Evolutionary conservation across 2,113 vertebrate genomes (phyloP), one percentile per base, ranked within the genome.

Genomic region (Nicator chloris): DNA sequence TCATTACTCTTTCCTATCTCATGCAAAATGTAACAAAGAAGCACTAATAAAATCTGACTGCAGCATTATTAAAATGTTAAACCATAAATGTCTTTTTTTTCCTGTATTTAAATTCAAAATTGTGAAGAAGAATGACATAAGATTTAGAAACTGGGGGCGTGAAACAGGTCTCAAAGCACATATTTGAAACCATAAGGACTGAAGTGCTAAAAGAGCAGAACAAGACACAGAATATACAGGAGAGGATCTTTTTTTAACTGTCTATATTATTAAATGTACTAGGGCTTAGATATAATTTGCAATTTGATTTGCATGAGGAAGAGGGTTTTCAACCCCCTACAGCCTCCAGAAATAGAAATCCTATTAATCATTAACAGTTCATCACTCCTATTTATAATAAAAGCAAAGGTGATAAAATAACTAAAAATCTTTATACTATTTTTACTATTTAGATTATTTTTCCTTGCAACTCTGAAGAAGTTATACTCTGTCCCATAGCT

Each of bases 11-110:
- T 90, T 73, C 50, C 30, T 60, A n/a, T 73, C 45, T 95, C 71
- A 22, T 82, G 16, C 45, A 83, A 92, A 95, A 78, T 78, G 31
- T 77, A 73, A 80, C 47, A 95, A 64, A 86, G 54, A 73, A 37
- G 42, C 50, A 44, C 47, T 66, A 95, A 88, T 86, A 80, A 92
- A 93, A 88, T 70, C 60, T 94, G 88, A 78, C 82, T 88, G 28
- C 39, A 40, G 64, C 15, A 6, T 88, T 94, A 92, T 93, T 95
- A 92, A 87, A 93, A 88, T 56, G 42, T 88, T 92, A 95, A 93
- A 53, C 92, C 40, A 42, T 86, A 83, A 88, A 73, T 60, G 86
- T 30, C 24, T 49, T 71, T 92, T 65, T 63, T 80, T 61, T 44
- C 22, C 76, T 60, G 9, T 54, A 86, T 81, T 73, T 75, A 45